A percentile compares a stretch with the other conserved stretches of the same genome.
phyloP scores from a whole-genome alignment of 2,888 invertebrate genomes.

The Sarcophaga carnaria region DNA sequence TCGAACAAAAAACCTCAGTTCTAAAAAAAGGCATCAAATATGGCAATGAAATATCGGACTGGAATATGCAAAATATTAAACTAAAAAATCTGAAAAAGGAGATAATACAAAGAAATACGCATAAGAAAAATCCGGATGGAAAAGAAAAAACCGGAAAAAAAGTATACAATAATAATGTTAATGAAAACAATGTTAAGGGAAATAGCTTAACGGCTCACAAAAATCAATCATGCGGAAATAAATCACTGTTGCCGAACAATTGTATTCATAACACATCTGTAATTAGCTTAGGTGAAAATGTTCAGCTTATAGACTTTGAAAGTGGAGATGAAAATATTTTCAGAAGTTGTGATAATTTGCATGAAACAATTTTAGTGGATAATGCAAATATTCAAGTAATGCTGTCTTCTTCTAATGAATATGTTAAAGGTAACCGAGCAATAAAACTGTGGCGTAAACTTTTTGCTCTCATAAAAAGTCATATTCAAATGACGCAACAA shows the following conservation, averaged over 20 bases:
- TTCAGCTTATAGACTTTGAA: constrained; percentile 14
- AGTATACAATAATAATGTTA: not conserved
- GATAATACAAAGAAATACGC: not conserved
- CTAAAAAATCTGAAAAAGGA: not conserved
- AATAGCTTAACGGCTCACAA: not conserved
- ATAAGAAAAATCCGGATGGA: not conserved
- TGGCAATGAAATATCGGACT: constrained; percentile 75
- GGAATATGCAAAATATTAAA: constrained; percentile 73
- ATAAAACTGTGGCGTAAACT: constrained; percentile 60
- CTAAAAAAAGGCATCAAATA: constrained; percentile 74
- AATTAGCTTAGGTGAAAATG: constrained; percentile 32
- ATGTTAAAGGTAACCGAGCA: constrained; percentile 11
- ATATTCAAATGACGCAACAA: not conserved
- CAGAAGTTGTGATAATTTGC: constrained; percentile 24
- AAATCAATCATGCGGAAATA: not conserved
- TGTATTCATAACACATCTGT: not conserved
- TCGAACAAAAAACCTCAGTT: constrained; percentile 40
- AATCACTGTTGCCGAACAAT: not conserved
- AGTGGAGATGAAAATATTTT: not conserved
- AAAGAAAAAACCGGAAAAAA: constrained; percentile 26
- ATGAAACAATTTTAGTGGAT: not conserved
- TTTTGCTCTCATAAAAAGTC: constrained; percentile 39
- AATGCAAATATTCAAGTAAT: not conserved
- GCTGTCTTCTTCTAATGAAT: not conserved
- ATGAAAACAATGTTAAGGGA: not conserved